Evolutionary conservation across 2,888 invertebrate genomes (phyloP).

Genomic region (Drosophila rellima): DNA sequence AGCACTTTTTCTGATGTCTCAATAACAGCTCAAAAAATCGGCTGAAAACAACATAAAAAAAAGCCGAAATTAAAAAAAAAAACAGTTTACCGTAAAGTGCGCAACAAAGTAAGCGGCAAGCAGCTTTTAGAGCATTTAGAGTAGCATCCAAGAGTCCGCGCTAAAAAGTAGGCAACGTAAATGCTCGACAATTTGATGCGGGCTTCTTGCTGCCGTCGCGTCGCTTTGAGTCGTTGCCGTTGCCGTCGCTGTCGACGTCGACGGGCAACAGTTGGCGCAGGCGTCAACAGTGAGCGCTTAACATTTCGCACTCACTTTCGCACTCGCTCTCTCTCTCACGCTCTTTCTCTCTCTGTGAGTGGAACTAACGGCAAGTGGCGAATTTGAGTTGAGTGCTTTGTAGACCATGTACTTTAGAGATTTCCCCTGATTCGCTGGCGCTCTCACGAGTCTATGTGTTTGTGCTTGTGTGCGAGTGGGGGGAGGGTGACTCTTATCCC

Average conservation of each 20-base stretch:
- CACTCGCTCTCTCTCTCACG: conserved; percentile 16
- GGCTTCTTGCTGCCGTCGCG: conserved; percentile 22
- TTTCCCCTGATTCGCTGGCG: conserved; percentile 76
- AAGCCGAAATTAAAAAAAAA: conserved; percentile 11
- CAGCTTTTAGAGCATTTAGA: conserved; percentile 25
- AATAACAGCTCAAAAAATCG: conserved; percentile 30
- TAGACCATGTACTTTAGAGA: conserved; percentile 60
- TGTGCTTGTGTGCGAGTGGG: conserved; percentile 16
- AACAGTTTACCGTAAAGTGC: conserved; percentile 47
- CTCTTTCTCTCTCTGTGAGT: conserved; percentile 45
- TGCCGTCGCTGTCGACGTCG: conserved; percentile 33
- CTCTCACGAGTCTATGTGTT: conserved; percentile 46
- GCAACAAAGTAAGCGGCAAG: conserved; percentile 38
- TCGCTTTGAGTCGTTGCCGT: conserved; percentile 7
- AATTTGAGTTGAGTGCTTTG: conserved; percentile 50
- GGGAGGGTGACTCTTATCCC: conserved; percentile 14
- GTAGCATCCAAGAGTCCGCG: conserved; percentile 40
- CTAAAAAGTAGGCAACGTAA: conserved; percentile 69
- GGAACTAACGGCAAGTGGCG: conserved; percentile 28
- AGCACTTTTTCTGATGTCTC: conserved; percentile 34
- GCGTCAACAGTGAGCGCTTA: conserved; percentile 40
- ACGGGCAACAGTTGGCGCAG: conserved; percentile 54
- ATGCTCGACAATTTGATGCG: conserved; percentile 21
- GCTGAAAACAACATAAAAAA: conserved; percentile 7
- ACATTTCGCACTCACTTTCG: not conserved